Percentiles rank a stretch among this genome's conserved stretches.
phyloP scores from a whole-genome alignment of 2,113 vertebrate genomes.

The Macquaria australasica region DNA sequence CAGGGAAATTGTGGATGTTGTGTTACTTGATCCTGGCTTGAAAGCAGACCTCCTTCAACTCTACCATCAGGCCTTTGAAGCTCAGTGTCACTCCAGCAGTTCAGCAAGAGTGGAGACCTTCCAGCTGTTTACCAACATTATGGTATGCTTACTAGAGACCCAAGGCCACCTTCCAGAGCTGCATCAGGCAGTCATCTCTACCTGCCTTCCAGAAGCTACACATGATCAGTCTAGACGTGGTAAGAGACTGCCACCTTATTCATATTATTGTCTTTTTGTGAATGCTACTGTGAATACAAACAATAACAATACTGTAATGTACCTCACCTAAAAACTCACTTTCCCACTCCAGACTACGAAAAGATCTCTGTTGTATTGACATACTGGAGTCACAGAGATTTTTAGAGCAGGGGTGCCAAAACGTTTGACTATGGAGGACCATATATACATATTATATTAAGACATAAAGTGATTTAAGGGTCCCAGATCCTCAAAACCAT shows the following conservation, averaged over 20 bases:
- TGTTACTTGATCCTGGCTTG: slow-evolving; percentile 77
- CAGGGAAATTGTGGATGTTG: slow-evolving; percentile 14
- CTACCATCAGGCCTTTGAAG: slow-evolving; percentile 78
- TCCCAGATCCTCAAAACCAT: neutral
- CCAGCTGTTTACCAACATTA: slow-evolving; percentile 82
- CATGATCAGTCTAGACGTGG: slow-evolving; percentile 66
- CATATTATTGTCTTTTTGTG: neutral
- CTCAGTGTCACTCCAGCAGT: slow-evolving; percentile 14
- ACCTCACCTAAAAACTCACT: neutral
- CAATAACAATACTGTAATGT: neutral
- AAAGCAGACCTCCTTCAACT: slow-evolving; percentile 85
- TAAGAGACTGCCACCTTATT: slow-evolving; percentile 34
- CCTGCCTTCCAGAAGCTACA: slow-evolving; percentile 68
- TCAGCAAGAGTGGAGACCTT: slow-evolving; percentile 57
- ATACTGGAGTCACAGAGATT: neutral
- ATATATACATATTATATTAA: neutral
- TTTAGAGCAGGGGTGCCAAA: neutral
- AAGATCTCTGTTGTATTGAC: neutral
- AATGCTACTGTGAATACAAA: neutral
- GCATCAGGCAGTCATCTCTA: slow-evolving; percentile 64
- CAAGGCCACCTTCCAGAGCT: slow-evolving; percentile 49
- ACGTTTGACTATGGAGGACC: neutral
- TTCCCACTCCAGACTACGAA: neutral
- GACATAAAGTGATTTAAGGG: neutral
- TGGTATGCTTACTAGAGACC: slow-evolving; percentile 86